Percentiles rank a stretch among this genome's conserved stretches.
Conservation (phyloP, 2,888 invertebrate species). For the Pogonocherus hispidulus region DNA sequence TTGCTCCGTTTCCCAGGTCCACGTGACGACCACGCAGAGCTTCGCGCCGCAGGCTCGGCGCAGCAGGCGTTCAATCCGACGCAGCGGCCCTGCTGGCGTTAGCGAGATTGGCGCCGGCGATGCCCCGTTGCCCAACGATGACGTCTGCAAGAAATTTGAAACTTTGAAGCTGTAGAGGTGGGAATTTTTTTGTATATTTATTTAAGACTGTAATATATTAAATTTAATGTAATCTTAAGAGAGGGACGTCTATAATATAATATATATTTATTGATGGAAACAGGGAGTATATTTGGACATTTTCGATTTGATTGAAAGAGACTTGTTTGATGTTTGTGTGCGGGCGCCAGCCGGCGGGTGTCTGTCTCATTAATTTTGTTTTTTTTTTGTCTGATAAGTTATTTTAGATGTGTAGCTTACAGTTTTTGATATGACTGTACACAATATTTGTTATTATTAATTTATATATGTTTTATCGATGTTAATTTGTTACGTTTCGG, state of each 20-base stretch:
- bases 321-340: slow-evolving; percentile 15
- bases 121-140: slow-evolving; percentile 37
- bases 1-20: slow-evolving; percentile 43
- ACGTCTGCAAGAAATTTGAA: slow-evolving; percentile 64
- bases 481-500: not conserved
- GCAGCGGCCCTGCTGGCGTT: slow-evolving; percentile 41
- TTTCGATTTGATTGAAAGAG: slow-evolving; percentile 19
- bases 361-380: no score
- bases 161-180: slow-evolving; percentile 58
- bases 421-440: no score
- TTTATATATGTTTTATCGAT: not conserved
- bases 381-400: no score
- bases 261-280: slow-evolving; percentile 48
- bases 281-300: slow-evolving; percentile 14
- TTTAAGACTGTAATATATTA: slow-evolving; percentile 51
- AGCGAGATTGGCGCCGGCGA: slow-evolving; percentile 64
- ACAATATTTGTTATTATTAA: not conserved
- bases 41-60: slow-evolving; percentile 44
- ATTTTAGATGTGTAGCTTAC: no score
- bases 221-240: slow-evolving; percentile 49
- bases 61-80: slow-evolving; percentile 42
- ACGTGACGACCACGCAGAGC: slow-evolving; percentile 44
- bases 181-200: slow-evolving; percentile 44
- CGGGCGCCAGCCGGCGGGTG: not conserved
- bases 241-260: slow-evolving; percentile 42